A percentile compares a stretch with the other conserved stretches of the same genome.
Evolutionary conservation across 2,797 vertebrate species (phyloP).

Genomic region (Bufotes viridis): DNA sequence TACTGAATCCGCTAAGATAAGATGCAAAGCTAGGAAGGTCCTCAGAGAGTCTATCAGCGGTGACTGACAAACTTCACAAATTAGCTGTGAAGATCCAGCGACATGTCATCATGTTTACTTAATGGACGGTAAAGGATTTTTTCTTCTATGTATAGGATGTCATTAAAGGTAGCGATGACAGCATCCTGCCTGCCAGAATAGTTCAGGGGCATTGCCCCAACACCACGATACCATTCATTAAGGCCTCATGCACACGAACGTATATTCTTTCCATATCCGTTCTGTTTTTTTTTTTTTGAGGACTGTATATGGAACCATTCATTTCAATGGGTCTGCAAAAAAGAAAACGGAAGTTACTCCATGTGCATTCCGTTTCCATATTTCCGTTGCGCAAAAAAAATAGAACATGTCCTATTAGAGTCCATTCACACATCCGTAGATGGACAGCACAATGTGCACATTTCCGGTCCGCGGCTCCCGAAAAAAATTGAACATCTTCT

Average conservation of each 20-base stretch:
- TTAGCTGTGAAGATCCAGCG: slow-evolving; percentile 23
- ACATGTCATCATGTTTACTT: slow-evolving; percentile 16
- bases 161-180: not conserved
- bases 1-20: slow-evolving; percentile 18
- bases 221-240: not conserved
- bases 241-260: not conserved
- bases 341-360: too few species aligned
- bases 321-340: too few species aligned
- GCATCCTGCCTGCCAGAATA: not conserved
- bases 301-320: too few species aligned
- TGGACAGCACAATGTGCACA: too few species aligned
- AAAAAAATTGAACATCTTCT: too few species aligned
- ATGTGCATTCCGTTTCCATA: too few species aligned
- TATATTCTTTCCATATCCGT: too few species aligned
- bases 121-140: not conserved
- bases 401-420: too few species aligned
- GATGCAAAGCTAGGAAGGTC: not conserved
- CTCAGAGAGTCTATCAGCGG: slow-evolving; percentile 38
- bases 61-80: slow-evolving; percentile 42
- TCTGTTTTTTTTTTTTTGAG: too few species aligned
- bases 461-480: too few species aligned
- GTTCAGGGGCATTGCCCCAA: not conserved
- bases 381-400: too few species aligned
- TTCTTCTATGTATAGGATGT: slow-evolving; percentile 2
- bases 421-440: too few species aligned